Conservation (phyloP, 2,888 invertebrate species). For the Andrena marginata region DNA sequence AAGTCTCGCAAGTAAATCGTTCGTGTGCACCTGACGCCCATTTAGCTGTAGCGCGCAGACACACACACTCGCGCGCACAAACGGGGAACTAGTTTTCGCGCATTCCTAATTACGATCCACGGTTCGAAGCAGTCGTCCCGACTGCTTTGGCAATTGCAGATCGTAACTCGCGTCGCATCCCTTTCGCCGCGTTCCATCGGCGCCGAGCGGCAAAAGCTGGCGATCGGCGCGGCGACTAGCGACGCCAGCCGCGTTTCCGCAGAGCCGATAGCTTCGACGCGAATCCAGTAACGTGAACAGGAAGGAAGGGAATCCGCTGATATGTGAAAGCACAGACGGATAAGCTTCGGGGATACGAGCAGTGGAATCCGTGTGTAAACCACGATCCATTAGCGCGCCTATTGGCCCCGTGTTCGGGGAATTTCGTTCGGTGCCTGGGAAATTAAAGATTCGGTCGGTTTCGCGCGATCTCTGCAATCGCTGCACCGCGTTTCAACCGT, state of each 20-base stretch:
- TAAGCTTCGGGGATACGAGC: slow-evolving; percentile 29
- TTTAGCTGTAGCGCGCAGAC: background rate
- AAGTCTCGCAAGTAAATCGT: slow-evolving; percentile 25
- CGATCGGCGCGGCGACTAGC: background rate
- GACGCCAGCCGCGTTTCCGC: slow-evolving; percentile 32
- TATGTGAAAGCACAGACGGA: slow-evolving; percentile 51
- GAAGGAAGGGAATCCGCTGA: slow-evolving; percentile 47
- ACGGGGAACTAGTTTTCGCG: background rate
- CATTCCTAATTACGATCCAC: slow-evolving; percentile 36
- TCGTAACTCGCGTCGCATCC: background rate
- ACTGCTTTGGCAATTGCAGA: background rate
- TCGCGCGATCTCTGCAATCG: background rate
- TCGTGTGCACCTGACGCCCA: background rate
- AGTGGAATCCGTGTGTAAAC: slow-evolving; percentile 42
- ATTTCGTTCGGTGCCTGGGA: slow-evolving; percentile 6
- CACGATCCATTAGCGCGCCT: slow-evolving; percentile 45
- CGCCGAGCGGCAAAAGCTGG: slow-evolving; percentile 12
- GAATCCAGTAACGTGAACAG: slow-evolving; percentile 18
- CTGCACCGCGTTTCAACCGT: background rate
- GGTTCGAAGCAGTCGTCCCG: slow-evolving; percentile 2
- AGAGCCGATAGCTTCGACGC: slow-evolving; percentile 28
- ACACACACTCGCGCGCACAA: background rate
- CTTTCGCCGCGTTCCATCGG: slow-evolving; percentile 10
- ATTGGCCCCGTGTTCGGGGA: slow-evolving; percentile 9
- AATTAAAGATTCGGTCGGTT: slow-evolving; percentile 34